Conservation (phyloP, 2,797 vertebrate genomes). For the Dromococcyx pavoninus region DNA sequence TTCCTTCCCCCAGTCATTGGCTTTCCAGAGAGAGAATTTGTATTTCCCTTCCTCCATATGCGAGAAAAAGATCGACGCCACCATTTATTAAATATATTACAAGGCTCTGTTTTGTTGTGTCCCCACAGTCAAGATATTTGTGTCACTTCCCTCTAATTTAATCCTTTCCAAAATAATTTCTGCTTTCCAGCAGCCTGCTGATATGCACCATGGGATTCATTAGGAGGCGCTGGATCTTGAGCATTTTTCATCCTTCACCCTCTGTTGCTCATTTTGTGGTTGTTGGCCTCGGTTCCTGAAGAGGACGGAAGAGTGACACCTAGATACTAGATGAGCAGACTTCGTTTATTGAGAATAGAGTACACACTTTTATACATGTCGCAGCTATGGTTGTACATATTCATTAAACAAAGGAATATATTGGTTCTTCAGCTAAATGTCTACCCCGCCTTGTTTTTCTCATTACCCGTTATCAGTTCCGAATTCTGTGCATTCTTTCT, state of each 20-base stretch:
- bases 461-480: no score
- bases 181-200: constrained; percentile 11
- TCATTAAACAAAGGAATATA: no score
- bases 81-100: constrained; percentile 49
- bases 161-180: constrained; percentile 41
- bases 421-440: no score
- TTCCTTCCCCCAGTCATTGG: background rate
- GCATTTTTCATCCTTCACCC: constrained; percentile 5
- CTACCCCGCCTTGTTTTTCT: no score
- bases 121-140: constrained; percentile 17
- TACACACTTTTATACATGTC: no score
- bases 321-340: no score
- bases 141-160: constrained; percentile 44
- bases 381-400: no score
- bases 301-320: no score
- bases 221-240: background rate
- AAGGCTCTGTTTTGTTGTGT: background rate
- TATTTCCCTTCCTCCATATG: constrained; percentile 4
- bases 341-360: no score
- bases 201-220: background rate
- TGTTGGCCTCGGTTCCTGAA: background rate
- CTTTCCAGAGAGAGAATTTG: constrained; percentile 9
- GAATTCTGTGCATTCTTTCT: no score
- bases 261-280: background rate
- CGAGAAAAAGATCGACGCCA: constrained; percentile 23